These are phyloP conservation scores for Arnoldichthys spilopterus DNA, from an alignment of 2,797 vertebrate genomes.

Conservation along the genomic window DNA sequence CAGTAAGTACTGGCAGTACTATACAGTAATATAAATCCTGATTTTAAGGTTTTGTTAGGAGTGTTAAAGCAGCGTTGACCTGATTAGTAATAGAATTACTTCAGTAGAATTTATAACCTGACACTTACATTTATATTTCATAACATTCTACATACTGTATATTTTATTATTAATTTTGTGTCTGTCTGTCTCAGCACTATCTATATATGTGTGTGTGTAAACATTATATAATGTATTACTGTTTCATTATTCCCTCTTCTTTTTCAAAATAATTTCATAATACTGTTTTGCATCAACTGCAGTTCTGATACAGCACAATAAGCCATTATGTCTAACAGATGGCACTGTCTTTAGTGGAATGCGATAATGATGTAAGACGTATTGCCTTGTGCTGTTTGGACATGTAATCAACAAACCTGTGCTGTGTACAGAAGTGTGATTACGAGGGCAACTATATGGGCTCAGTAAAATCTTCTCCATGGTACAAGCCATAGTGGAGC, in stretches of 20 bases:
- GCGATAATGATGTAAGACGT: neutral
- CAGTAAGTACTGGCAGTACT: conserved; percentile 6
- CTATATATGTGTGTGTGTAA: too few relatives aligned
- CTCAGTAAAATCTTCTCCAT: conserved; percentile 72
- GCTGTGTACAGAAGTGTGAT: neutral
- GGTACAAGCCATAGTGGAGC: conserved; percentile 80
- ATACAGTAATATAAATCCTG: neutral
- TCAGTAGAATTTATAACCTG: neutral
- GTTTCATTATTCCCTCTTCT: neutral
- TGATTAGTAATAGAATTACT: neutral
- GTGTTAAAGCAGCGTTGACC: neutral
- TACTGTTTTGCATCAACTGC: conserved; percentile 5
- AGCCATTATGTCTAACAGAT: neutral
- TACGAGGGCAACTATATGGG: conserved; percentile 47
- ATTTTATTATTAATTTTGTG: too few relatives aligned
- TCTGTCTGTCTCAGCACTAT: too few relatives aligned
- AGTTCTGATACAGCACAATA: neutral
- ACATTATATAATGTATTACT: too few relatives aligned
- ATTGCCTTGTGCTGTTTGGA: neutral
- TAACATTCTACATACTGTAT: too few relatives aligned
- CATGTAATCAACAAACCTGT: neutral
- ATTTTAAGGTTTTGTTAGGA: neutral
- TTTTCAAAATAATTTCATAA: neutral
- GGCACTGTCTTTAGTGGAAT: neutral
- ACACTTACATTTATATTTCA: too few relatives aligned